Evolutionary conservation across 2,888 invertebrate species (phyloP).

Genomic region (Leptinotarsa haldemani): DNA sequence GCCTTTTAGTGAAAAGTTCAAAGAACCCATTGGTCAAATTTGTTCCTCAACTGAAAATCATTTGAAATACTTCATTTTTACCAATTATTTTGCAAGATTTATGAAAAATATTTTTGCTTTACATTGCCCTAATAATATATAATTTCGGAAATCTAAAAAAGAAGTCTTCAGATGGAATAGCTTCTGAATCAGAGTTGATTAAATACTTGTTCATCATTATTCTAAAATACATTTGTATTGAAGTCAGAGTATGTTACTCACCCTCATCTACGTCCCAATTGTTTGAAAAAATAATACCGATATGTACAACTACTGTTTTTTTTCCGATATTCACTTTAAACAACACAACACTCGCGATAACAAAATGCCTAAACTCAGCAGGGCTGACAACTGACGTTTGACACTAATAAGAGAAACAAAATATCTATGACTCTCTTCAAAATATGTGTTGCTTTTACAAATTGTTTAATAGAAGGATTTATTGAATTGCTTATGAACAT

Average conservation of each 20-base stretch:
- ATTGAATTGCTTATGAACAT: too few species aligned
- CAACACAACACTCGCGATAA: conserved; percentile 15
- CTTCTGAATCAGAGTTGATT: conserved; percentile 2
- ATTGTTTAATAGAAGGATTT: too few species aligned
- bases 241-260: not conserved
- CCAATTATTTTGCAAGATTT: too few species aligned
- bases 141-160: conserved; percentile 3
- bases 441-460: too few species aligned
- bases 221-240: not conserved
- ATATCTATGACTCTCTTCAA: too few species aligned
- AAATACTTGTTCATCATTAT: not conserved
- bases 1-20: conserved; percentile 17
- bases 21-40: conserved; percentile 3
- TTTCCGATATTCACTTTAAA: conserved; percentile 3
- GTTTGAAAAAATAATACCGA: conserved; percentile 8
- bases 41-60: not conserved
- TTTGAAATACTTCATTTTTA: not conserved
- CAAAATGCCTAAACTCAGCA: not conserved
- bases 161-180: conserved; percentile 6
- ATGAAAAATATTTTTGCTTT: not conserved
- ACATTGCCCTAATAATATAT: not conserved
- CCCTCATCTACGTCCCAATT: conserved; percentile 18
- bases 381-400: conserved; percentile 18
- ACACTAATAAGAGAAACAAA: not conserved
- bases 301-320: conserved; percentile 15